These are phyloP conservation scores for Platyscapa corneri DNA, from an alignment of 1,140 invertebrate species.

Conservation along the genomic window DNA sequence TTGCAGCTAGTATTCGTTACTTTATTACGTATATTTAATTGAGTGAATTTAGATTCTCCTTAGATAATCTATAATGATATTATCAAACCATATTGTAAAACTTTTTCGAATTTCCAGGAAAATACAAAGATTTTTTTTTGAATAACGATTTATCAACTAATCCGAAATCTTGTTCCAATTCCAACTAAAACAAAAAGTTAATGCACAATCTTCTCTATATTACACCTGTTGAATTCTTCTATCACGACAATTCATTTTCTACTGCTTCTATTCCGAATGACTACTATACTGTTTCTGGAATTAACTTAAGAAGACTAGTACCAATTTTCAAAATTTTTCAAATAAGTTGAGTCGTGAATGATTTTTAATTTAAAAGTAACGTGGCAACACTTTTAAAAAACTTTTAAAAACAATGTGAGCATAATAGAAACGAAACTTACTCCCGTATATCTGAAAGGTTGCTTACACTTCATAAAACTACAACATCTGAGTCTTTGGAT, in stretches of 20 bases:
- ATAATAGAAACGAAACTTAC: constrained; percentile 7
- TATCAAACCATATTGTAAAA: neutral
- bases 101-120: too few relatives aligned
- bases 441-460: neutral
- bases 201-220: neutral
- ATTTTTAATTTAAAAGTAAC: neutral
- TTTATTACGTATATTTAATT: neutral
- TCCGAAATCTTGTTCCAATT: neutral
- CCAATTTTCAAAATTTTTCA: constrained; percentile 36
- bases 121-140: too few relatives aligned
- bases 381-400: neutral
- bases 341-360: neutral
- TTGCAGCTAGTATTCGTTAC: neutral
- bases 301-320: constrained; percentile 12
- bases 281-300: neutral
- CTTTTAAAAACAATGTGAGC: neutral
- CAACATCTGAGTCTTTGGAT: neutral
- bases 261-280: neutral
- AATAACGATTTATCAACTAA: too few relatives aligned
- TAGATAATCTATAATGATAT: neutral
- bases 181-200: neutral
- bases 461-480: constrained; percentile 32
- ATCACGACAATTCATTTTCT: neutral
- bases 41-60: neutral
- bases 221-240: constrained; percentile 3